Conservation (phyloP, 1,140 invertebrate genomes). For the Linepithema humile region DNA sequence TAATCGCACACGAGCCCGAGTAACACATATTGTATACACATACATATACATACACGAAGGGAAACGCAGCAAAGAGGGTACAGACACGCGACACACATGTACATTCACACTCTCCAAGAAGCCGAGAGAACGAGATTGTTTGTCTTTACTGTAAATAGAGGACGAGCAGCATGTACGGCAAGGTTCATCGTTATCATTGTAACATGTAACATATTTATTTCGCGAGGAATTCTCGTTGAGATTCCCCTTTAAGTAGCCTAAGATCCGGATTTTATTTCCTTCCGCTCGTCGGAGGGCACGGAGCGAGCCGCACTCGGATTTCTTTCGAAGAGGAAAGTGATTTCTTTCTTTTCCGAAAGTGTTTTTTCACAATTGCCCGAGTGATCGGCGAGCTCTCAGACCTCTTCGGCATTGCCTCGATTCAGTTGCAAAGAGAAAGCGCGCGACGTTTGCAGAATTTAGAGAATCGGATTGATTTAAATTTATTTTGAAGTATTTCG, state of each 20-base stretch:
- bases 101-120: conserved; percentile 1
- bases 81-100: not conserved
- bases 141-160: conserved; percentile 79
- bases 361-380: not conserved
- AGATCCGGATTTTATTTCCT: conserved; percentile 59
- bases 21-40: conserved; percentile 2
- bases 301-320: not conserved
- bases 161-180: conserved; percentile 75
- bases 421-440: not conserved
- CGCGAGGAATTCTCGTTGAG: conserved; percentile 53
- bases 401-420: conserved; percentile 40
- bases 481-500: not conserved
- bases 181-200: conserved; percentile 75
- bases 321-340: not conserved
- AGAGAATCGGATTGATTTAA: not conserved
- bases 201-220: conserved; percentile 75
- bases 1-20: conserved; percentile 64
- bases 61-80: not conserved
- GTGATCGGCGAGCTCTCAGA: not conserved
- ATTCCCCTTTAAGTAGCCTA: conserved; percentile 63
- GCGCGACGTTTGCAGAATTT: conserved; percentile 4
- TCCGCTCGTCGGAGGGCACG: not conserved
- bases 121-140: conserved; percentile 36
- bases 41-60: not conserved
- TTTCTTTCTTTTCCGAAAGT: conserved; percentile 1